Evolutionary conservation across 2,113 vertebrate species (phyloP).

Genomic region (Carollia perspicillata): DNA sequence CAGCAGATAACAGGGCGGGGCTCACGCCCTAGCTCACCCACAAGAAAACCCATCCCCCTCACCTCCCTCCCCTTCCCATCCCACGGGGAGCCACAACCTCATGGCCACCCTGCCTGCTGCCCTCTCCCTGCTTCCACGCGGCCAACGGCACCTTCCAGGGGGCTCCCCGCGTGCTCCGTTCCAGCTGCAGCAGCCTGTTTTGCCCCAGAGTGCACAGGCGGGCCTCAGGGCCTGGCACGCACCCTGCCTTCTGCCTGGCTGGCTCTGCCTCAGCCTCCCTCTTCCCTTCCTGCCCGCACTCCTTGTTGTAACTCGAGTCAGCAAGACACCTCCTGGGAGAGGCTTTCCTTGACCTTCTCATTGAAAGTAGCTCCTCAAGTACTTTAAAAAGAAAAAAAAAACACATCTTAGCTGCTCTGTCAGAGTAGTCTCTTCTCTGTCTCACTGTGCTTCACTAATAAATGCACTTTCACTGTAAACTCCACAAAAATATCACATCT

Average conservation of each 20-base stretch:
- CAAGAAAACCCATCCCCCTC: background rate
- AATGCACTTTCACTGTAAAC: background rate
- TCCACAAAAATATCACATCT: background rate
- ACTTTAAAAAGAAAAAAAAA: background rate
- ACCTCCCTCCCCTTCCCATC: background rate
- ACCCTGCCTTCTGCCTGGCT: background rate
- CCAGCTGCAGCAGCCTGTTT: background rate
- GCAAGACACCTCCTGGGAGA: background rate
- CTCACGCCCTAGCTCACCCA: too few species aligned
- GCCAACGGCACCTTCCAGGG: too few species aligned
- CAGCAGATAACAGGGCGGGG: too few species aligned
- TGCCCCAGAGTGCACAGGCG: too few species aligned
- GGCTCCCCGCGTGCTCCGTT: accelerated
- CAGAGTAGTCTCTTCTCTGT: background rate
- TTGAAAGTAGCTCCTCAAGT: background rate
- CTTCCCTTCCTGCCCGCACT: background rate
- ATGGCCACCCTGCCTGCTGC: background rate
- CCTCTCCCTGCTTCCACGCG: too few species aligned
- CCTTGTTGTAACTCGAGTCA: background rate
- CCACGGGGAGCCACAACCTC: background rate
- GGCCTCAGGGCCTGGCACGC: background rate
- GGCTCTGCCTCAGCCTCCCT: background rate
- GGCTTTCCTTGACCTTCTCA: background rate
- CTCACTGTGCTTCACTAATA: background rate
- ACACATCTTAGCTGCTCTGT: background rate